These are phyloP conservation scores for Microctonus hyperodae DNA, from an alignment of 2,888 invertebrate species.

Conservation along the genomic window DNA sequence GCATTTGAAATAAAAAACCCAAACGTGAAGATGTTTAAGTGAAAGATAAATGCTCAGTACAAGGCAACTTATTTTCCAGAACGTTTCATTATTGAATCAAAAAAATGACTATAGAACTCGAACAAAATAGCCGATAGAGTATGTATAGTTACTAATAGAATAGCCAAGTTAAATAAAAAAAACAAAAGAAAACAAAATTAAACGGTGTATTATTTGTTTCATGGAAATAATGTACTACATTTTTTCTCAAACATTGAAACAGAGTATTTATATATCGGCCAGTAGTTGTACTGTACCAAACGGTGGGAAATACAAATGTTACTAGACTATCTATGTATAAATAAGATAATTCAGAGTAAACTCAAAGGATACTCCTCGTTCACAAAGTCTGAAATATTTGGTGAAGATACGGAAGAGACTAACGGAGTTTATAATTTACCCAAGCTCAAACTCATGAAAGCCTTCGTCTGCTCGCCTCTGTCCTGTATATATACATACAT, in stretches of 20 bases:
- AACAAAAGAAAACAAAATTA: neutral
- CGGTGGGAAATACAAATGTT: neutral
- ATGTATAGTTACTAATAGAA: neutral
- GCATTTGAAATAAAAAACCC: neutral
- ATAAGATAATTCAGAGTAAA: neutral
- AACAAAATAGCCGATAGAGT: neutral
- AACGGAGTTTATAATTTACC: slow-evolving; percentile 23
- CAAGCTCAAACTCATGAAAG: neutral
- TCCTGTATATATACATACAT: neutral
- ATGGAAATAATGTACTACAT: neutral
- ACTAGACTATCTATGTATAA: neutral
- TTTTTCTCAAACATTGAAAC: neutral
- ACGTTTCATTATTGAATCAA: neutral
- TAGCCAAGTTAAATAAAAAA: neutral
- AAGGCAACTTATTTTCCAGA: neutral
- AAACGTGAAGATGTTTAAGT: neutral
- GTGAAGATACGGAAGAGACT: slow-evolving; percentile 1
- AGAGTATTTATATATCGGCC: neutral
- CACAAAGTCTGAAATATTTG: neutral
- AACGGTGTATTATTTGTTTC: neutral
- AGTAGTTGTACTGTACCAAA: neutral
- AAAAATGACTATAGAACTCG: neutral
- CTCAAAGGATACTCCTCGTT: neutral
- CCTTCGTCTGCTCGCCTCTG: neutral
- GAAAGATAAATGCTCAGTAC: neutral